phyloP scores from a whole-genome alignment of 2,888 invertebrate genomes.

The Andrena hattorfiana region DNA sequence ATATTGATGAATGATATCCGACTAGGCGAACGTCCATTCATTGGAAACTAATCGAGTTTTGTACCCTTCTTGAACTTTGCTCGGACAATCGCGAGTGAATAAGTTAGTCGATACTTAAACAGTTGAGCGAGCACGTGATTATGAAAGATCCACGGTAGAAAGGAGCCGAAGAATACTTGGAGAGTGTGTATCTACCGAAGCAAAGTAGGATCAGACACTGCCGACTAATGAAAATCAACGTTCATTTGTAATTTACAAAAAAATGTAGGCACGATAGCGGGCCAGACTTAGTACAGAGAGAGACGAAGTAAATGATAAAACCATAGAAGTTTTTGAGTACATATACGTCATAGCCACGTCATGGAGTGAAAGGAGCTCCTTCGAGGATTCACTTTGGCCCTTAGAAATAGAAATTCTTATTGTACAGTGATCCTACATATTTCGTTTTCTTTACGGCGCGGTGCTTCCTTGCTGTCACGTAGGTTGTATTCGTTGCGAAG shows the following conservation, averaged over 20 bases:
- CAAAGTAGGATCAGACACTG: too few species aligned
- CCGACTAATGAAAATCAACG: too few species aligned
- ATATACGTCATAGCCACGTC: background rate
- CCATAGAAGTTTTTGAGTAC: background rate
- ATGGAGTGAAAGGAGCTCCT: background rate
- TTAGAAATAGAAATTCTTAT: background rate
- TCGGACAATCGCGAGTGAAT: background rate
- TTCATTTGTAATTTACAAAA: too few species aligned
- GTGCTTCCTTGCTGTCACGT: too few species aligned
- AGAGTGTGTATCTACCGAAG: background rate
- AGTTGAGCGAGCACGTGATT: background rate
- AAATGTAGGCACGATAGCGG: too few species aligned
- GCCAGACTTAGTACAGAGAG: background rate
- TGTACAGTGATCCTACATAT: background rate
- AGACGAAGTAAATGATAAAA: background rate
- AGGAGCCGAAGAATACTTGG: background rate
- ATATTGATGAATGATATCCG: background rate
- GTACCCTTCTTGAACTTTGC: conserved; percentile 29
- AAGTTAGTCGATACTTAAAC: background rate
- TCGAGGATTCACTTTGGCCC: background rate
- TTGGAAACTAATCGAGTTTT: background rate
- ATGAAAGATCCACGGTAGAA: background rate
- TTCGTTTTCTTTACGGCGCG: too few species aligned
- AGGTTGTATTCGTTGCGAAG: too few species aligned
- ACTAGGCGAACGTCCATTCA: background rate